Percentiles rank a stretch among this genome's conserved stretches.
phyloP scores from a whole-genome alignment of 2,888 invertebrate species.

The Dione juno region DNA sequence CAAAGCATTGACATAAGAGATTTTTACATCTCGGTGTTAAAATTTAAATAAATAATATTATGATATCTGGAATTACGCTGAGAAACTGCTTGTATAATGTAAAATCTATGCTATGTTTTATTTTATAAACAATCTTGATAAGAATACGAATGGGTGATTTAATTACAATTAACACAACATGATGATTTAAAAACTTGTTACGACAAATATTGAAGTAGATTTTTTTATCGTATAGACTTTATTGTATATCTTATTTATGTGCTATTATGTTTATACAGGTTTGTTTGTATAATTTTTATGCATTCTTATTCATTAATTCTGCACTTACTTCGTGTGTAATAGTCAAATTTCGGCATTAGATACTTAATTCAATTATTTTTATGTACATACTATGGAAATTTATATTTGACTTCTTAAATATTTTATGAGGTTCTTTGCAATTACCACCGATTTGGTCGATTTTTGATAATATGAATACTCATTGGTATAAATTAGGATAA shows the following conservation, averaged over 20 bases:
- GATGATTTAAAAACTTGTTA: neutral
- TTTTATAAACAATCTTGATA: neutral
- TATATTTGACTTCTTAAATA: constrained; percentile 19
- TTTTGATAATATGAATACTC: constrained; percentile 70
- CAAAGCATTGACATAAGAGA: neutral
- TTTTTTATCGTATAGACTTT: constrained; percentile 4
- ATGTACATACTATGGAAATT: constrained; percentile 27
- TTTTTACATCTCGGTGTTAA: neutral
- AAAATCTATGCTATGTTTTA: neutral
- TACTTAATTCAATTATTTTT: constrained; percentile 31
- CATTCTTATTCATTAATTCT: constrained; percentile 1
- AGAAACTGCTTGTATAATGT: no score
- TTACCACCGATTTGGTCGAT: constrained; percentile 69
- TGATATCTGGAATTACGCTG: neutral
- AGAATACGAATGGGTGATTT: no score
- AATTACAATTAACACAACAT: no score
- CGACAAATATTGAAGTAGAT: neutral
- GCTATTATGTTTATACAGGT: neutral
- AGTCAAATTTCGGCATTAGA: constrained; percentile 22
- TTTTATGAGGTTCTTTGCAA: constrained; percentile 35
- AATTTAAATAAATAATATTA: neutral
- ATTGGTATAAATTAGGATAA: constrained; percentile 53
- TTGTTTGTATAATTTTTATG: constrained; percentile 6
- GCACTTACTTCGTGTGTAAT: neutral
- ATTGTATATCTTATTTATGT: neutral